Base-by-base conservation (phyloP, 2,113 vertebrate genomes). In the Dolichallabes microphthalmus region DNA sequence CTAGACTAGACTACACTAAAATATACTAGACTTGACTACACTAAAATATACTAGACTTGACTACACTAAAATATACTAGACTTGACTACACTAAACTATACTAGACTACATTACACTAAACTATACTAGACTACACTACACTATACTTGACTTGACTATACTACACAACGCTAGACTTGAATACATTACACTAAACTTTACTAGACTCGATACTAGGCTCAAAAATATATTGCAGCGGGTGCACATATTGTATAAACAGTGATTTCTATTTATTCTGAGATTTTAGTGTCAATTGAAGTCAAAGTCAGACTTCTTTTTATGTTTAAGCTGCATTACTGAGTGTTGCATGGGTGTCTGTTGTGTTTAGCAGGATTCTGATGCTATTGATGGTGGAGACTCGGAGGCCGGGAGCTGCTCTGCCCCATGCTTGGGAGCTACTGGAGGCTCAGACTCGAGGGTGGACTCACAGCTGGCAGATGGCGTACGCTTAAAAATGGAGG, bases 401-500 rank as follows among this genome's bases (percentile, higher is more conserved):
- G 89, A 87, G 30, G 58, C 61, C 73, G 84, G 80, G 0, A 87
- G 86, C 60, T 69, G 80, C 66, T 83, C 87, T 80, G 88, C 87
- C 2, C 27, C 64, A 17, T 80, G 75, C 57, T 50, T 83, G 35
- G 80, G 86, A 10, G 73, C 80, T 17, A 66, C 81, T 0, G 82
- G 50, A 27, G 39, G 39, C 35, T 81, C 86, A 10, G 12, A 58
- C 0, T 74, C 50, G 4, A 88, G 88, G 32, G 80, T 90, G 0
- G 92, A 95, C 69, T 88, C 93, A 76, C 91, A 88, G 66, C 91
- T 98, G 2, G 92, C 92, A 64, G 94, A 96, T 30, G 97, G 97
- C 0, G 86, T 89, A 27, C 91, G 88, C 1, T 94, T 95, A 88
- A 97, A 97, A 92, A 92, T 92, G 0, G 94, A 96, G 86, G 97